Conservation (phyloP, 2,888 invertebrate species). For the Ctenicera cuprea region DNA sequence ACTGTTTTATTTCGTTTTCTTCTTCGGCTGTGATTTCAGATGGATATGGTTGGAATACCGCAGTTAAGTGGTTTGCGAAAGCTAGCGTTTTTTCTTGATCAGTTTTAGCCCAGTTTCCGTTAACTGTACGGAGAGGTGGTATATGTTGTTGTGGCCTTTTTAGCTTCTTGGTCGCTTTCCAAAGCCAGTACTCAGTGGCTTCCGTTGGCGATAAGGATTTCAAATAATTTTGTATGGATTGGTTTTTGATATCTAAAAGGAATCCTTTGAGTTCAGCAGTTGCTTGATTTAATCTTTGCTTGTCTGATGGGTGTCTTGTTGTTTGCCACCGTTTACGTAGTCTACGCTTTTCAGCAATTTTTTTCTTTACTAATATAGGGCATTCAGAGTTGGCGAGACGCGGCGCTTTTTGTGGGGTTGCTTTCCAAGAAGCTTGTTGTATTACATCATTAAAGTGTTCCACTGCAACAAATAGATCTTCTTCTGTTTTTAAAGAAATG, state of each 20-base stretch:
- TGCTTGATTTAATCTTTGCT: slow-evolving; percentile 33
- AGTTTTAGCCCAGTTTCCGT: slow-evolving; percentile 15
- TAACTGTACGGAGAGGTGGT: slow-evolving; percentile 3
- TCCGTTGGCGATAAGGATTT: slow-evolving; percentile 4
- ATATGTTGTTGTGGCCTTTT: background rate
- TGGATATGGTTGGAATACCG: slow-evolving; percentile 24
- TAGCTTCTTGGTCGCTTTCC: slow-evolving; percentile 20
- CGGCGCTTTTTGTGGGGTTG: slow-evolving; percentile 10
- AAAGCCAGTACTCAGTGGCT: slow-evolving; percentile 13
- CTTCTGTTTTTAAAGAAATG: background rate
- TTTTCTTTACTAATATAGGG: slow-evolving; percentile 31
- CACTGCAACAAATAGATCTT: slow-evolving; percentile 25
- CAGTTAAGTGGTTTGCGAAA: slow-evolving; percentile 17
- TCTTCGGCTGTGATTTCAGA: slow-evolving; percentile 4
- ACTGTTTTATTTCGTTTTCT: slow-evolving; percentile 15
- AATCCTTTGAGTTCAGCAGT: slow-evolving; percentile 7
- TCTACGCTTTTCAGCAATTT: slow-evolving; percentile 37
- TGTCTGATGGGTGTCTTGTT: slow-evolving; percentile 35
- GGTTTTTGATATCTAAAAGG: background rate
- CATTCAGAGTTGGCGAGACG: background rate
- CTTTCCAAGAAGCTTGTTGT: slow-evolving; percentile 27
- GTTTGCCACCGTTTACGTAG: slow-evolving; percentile 34
- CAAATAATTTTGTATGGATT: too few relatives aligned
- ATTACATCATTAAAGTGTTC: slow-evolving; percentile 18
- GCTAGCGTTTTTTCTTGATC: slow-evolving; percentile 18